These are phyloP conservation scores for Clamator glandarius DNA, from an alignment of 2,797 vertebrate genomes.

Conservation along the genomic window DNA sequence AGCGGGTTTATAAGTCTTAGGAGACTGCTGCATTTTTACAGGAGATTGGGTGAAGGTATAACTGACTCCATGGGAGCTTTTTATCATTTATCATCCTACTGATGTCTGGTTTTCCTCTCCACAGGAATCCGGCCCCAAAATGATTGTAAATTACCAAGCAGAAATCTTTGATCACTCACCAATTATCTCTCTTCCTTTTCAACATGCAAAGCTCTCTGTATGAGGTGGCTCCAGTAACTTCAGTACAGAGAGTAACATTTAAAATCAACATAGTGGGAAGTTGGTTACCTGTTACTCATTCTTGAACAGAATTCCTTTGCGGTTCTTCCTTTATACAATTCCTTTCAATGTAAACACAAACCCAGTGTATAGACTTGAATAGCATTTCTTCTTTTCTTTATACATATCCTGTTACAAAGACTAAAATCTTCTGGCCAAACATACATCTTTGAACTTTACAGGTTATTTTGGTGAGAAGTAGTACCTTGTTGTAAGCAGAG, in stretches of 20 bases:
- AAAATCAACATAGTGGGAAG: not conserved
- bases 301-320: not conserved
- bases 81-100: constrained; percentile 45
- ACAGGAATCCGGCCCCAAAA: constrained; percentile 21
- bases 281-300: not conserved
- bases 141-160: constrained; percentile 47
- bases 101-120: constrained; percentile 38
- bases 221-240: not conserved
- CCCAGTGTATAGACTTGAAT: not conserved
- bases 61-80: constrained; percentile 2
- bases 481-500: not conserved
- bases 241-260: not conserved
- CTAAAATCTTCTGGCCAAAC: not conserved
- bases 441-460: not conserved
- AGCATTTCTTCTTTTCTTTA: not conserved
- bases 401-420: not conserved
- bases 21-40: not conserved
- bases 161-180: constrained; percentile 56
- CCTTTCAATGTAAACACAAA: not conserved
- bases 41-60: not conserved
- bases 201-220: not conserved
- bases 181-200: constrained; percentile 41
- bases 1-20: not conserved
- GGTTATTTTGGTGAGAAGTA: not conserved
- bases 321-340: not conserved